A percentile compares a stretch with the other conserved stretches of the same genome.
phyloP scores from a whole-genome alignment of 2,797 vertebrate species.

The Philypnodon macrostomus region DNA sequence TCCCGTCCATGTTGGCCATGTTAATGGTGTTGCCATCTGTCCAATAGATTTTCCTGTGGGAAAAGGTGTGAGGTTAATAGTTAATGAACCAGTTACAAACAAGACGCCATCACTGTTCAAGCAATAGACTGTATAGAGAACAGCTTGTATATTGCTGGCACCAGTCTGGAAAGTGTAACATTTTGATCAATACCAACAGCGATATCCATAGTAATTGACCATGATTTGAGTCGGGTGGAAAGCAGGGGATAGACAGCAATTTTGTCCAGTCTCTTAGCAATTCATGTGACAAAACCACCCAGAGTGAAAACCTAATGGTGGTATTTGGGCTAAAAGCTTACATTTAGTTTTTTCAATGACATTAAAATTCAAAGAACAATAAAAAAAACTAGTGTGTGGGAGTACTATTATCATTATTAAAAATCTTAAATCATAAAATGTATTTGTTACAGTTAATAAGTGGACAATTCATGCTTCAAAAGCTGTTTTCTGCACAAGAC shows the following conservation, averaged over 20 bases:
- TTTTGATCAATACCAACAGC: neutral
- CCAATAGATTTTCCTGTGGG: constrained; percentile 92
- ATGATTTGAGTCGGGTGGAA: too few relatives aligned
- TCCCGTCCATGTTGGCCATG: constrained; percentile 97
- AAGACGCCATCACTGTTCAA: constrained; percentile 10
- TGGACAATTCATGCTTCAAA: constrained; percentile 3
- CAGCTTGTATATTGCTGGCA: neutral
- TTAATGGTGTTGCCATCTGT: constrained; percentile 97
- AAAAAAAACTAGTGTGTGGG: neutral
- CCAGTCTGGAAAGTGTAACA: too few relatives aligned
- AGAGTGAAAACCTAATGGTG: too few relatives aligned
- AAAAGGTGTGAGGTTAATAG: constrained; percentile 23
- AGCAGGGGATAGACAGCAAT: too few relatives aligned
- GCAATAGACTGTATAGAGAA: neutral
- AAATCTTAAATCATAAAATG: neutral
- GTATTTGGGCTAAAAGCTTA: too few relatives aligned
- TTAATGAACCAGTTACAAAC: constrained; percentile 21
- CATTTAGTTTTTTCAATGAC: too few relatives aligned
- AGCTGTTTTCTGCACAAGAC: constrained; percentile 1
- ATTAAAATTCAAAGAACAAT: neutral
- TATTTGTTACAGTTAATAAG: constrained; percentile 5
- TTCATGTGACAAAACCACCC: too few relatives aligned
- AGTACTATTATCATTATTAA: neutral
- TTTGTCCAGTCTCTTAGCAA: too few relatives aligned
- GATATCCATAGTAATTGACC: too few relatives aligned